Evolutionary conservation across 2,888 invertebrate genomes (phyloP).

Genomic region (Aporophyla nigra): DNA sequence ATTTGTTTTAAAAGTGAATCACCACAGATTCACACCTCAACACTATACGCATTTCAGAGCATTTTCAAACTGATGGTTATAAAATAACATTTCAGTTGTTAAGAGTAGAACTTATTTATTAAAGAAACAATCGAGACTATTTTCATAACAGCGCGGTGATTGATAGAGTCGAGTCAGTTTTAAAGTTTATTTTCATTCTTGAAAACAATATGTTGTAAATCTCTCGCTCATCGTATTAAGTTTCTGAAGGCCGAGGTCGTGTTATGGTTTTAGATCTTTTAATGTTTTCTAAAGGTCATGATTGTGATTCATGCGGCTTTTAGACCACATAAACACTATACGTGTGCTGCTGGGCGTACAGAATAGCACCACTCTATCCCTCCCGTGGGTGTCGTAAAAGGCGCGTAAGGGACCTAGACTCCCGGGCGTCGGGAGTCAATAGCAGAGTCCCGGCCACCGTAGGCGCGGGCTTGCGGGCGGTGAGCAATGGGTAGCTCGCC

Average conservation of each 20-base stretch:
- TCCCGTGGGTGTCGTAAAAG: too few relatives aligned
- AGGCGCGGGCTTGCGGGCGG: too few relatives aligned
- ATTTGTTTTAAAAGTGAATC: neutral
- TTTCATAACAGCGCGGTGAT: slow-evolving; percentile 32
- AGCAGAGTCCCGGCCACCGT: too few relatives aligned
- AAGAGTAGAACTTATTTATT: slow-evolving; percentile 3
- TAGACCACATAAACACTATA: too few relatives aligned
- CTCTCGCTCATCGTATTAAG: slow-evolving; percentile 22
- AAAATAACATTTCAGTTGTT: slow-evolving; percentile 6
- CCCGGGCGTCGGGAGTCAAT: too few relatives aligned
- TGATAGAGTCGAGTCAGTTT: slow-evolving; percentile 35
- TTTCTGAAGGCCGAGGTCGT: slow-evolving; percentile 11
- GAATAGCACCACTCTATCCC: too few relatives aligned
- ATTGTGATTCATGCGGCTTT: neutral
- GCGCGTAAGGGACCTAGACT: too few relatives aligned
- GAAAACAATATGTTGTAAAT: slow-evolving; percentile 37
- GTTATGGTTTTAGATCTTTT: slow-evolving; percentile 2
- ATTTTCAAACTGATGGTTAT: neutral
- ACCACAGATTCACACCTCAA: neutral
- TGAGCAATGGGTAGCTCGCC: too few relatives aligned
- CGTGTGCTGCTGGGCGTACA: too few relatives aligned
- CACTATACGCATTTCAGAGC: neutral
- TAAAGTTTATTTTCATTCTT: slow-evolving; percentile 20
- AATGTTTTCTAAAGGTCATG: slow-evolving; percentile 13
- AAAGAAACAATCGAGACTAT: slow-evolving; percentile 38